Conservation (phyloP, 2,888 invertebrate genomes). For the Slavum lentiscoides region DNA sequence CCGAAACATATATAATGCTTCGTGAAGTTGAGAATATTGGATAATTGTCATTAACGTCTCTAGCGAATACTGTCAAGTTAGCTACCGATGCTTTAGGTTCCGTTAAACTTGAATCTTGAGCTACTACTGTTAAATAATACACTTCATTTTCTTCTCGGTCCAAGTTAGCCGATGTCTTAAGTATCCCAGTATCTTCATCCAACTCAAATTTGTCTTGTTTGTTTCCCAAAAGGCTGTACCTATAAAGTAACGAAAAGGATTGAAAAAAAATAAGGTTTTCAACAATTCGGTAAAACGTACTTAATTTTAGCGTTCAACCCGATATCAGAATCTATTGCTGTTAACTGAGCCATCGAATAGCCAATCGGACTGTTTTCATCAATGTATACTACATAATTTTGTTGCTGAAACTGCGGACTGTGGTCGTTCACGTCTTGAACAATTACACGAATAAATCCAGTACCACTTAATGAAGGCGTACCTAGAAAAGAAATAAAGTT, state of each 20-base stretch:
- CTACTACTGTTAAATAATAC: constrained; percentile 82
- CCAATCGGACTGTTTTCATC: constrained; percentile 81
- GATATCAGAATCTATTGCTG: constrained; percentile 79
- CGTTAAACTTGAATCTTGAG: constrained; percentile 85
- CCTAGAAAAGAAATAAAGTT: constrained; percentile 64
- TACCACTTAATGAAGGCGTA: constrained; percentile 88
- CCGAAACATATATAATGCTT: constrained; percentile 81
- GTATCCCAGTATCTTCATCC: constrained; percentile 76
- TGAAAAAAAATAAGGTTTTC: neutral
- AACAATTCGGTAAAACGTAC: constrained; percentile 58
- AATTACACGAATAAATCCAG: constrained; percentile 84
- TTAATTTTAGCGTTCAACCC: constrained; percentile 85
- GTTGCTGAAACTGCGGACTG: constrained; percentile 82
- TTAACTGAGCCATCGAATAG: constrained; percentile 75
- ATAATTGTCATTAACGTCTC: constrained; percentile 84
- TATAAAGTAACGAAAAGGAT: constrained; percentile 57
- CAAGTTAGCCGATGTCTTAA: constrained; percentile 72
- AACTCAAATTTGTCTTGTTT: constrained; percentile 80
- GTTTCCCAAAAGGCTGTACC: constrained; percentile 80
- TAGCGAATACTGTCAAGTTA: constrained; percentile 76
- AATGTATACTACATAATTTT: constrained; percentile 76
- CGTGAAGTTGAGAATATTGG: constrained; percentile 75
- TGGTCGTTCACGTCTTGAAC: constrained; percentile 96
- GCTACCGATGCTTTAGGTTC: constrained; percentile 82
- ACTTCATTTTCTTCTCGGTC: constrained; percentile 79